phyloP scores from a whole-genome alignment of 2,888 invertebrate genomes.

The Catocala nupta region DNA sequence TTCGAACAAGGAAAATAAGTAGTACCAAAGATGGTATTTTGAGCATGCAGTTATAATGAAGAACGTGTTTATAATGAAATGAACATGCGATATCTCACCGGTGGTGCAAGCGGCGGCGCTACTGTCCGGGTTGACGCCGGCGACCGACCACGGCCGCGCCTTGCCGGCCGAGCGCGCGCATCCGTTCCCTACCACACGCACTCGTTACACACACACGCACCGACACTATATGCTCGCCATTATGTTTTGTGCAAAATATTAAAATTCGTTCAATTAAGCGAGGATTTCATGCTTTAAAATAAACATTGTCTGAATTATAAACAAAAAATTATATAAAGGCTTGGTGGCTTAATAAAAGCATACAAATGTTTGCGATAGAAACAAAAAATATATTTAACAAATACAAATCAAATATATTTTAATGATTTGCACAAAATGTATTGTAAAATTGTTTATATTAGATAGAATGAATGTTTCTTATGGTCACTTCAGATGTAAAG shows the following conservation, averaged over 20 bases:
- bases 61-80: slow-evolving; percentile 4
- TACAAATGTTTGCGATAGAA: not conserved
- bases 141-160: slow-evolving; percentile 85
- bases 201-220: slow-evolving; percentile 40
- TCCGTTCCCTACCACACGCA: slow-evolving; percentile 75
- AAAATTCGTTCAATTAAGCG: not conserved
- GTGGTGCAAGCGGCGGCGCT: slow-evolving; percentile 79
- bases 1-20: too few relatives aligned
- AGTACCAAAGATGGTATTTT: not conserved
- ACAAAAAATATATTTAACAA: not conserved
- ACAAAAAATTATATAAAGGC: not conserved
- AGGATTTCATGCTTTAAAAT: not conserved
- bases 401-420: slow-evolving; percentile 9
- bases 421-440: slow-evolving; percentile 41
- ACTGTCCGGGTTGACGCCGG: slow-evolving; percentile 80
- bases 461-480: slow-evolving; percentile 15
- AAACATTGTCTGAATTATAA: not conserved
- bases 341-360: slow-evolving; percentile 2
- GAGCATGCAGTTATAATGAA: slow-evolving; percentile 20
- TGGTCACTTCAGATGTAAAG: slow-evolving; percentile 22
- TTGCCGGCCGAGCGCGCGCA: slow-evolving; percentile 80
- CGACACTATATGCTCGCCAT: slow-evolving; percentile 18
- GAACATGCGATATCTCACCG: slow-evolving; percentile 66
- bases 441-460: not conserved
- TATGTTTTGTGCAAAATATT: slow-evolving; percentile 32